phyloP scores from a whole-genome alignment of 2,797 vertebrate genomes.

The Uromys caudimaculatus region DNA sequence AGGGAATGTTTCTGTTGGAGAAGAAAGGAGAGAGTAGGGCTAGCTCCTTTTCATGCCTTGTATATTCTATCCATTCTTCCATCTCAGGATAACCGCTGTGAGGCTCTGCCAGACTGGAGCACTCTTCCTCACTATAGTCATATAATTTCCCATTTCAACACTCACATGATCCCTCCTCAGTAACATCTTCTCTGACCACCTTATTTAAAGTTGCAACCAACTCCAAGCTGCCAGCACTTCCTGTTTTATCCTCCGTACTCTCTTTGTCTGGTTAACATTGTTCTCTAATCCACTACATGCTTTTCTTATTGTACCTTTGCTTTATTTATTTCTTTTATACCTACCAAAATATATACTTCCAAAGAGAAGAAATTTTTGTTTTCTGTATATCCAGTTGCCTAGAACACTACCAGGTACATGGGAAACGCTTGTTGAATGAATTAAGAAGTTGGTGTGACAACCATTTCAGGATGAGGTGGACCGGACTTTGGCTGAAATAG shows the following conservation, averaged over 20 bases:
- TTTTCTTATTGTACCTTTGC: conserved; percentile 18
- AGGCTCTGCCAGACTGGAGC: not conserved
- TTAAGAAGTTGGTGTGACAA: not conserved
- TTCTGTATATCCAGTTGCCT: not conserved
- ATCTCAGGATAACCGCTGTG: not conserved
- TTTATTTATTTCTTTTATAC: not conserved
- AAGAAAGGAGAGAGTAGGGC: not conserved
- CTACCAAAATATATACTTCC: not conserved
- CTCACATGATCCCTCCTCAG: not conserved
- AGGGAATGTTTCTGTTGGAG: not conserved
- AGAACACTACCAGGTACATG: not conserved
- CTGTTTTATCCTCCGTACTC: not conserved
- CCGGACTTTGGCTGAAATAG: not conserved
- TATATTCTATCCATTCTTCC: not conserved
- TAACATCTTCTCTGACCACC: not conserved
- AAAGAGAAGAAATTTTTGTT: not conserved
- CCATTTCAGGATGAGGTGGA: not conserved
- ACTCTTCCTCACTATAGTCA: not conserved
- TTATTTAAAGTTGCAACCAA: conserved; percentile 36
- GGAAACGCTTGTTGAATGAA: not conserved
- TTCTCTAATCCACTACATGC: not conserved
- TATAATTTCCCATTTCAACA: not conserved
- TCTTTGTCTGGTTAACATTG: not conserved
- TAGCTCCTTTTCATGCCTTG: not conserved
- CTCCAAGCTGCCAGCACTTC: not conserved